Base-by-base conservation (phyloP, 2,797 vertebrate genomes). In the Eulemur coronatus region DNA sequence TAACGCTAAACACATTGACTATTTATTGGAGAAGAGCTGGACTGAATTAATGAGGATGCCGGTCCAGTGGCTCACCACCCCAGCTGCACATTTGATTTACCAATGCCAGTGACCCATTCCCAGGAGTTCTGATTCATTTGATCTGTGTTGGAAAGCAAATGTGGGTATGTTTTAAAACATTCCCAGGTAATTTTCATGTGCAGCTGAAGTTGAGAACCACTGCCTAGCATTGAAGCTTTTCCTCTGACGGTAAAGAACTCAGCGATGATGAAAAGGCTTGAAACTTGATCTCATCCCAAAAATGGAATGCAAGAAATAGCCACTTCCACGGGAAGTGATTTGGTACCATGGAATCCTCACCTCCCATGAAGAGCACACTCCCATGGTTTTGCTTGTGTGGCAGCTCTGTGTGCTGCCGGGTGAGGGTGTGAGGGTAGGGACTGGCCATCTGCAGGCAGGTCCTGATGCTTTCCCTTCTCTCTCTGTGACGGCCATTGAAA, bases 221-320 rank as follows among this genome's bases (percentile, higher is more conserved):
- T 69, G n/a, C 48, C 65, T 86, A 8, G 14, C 5, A 18, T 61
- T 85, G 61, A 80, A 57, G 76, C 17, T 86, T 94, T 96, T 78
- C 30, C 79, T 61, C 43, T 94, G 2, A 76, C 65, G 7, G 28
- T 22, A 26, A 87, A 91, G 55, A 79, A 63, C 50, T 75, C 33
- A 73, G 20, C 26, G 69, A 69, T 78, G 70, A 96, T 72, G 38
- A 80, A 85, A 92, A 75, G 22, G 6, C 57, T 84, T 79, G 67
- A 91, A 94, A 85, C 63, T 20, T 88, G 59, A 87, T 81, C 46
- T 50, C 48, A 84, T 73, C 24, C 92, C 88, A 79, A 73, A 95
- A 76, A 43, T 46, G 91, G 79, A 72, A 48, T 38, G 35, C 12
- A 63, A 50, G 48, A 96, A 89, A 41, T 35, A 92, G 48, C 69